Evolutionary conservation across 53 echinoderm and acorn worm genomes (phyloP).

Genomic region (Stichopus horrens): DNA sequence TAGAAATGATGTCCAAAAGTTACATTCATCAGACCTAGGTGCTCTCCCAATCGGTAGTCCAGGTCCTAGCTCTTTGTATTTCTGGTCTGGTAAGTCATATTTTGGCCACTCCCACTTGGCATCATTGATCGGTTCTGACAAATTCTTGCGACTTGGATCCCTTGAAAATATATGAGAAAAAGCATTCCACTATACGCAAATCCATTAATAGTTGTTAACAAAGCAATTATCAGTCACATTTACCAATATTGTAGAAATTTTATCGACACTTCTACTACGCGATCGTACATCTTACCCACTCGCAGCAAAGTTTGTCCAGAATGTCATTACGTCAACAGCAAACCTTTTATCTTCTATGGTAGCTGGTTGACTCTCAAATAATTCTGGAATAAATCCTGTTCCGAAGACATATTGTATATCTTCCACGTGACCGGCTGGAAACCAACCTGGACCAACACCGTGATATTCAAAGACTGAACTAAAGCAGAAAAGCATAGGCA

Average conservation of each 20-base stretch:
- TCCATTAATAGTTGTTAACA: background rate
- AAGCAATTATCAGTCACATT: no score
- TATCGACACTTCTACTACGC: background rate
- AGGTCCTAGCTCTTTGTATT: slow-evolving; percentile 29
- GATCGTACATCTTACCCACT: background rate
- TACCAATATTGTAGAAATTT: no score
- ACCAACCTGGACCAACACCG: slow-evolving; percentile 38
- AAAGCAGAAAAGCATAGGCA: background rate
- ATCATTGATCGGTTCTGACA: background rate
- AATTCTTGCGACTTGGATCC: slow-evolving; percentile 40
- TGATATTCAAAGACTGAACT: slow-evolving; percentile 25
- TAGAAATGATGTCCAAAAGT: slow-evolving; percentile 61
- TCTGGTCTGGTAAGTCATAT: slow-evolving; percentile 7
- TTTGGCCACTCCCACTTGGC: slow-evolving; percentile 33
- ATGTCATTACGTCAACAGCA: slow-evolving; percentile 67
- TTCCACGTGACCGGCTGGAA: slow-evolving; percentile 42
- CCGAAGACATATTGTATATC: slow-evolving; percentile 45
- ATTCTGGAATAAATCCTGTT: slow-evolving; percentile 12
- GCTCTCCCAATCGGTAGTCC: slow-evolving; percentile 40
- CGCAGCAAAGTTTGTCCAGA: slow-evolving; percentile 73
- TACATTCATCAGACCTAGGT: slow-evolving; percentile 55
- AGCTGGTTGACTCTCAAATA: background rate
- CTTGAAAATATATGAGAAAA: background rate
- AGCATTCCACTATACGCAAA: background rate
- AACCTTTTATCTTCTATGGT: slow-evolving; percentile 52